Evolutionary conservation across 2,113 vertebrate genomes (phyloP), one percentile per base, ranked within the genome.

Genomic region (Macrotis lagotis): DNA sequence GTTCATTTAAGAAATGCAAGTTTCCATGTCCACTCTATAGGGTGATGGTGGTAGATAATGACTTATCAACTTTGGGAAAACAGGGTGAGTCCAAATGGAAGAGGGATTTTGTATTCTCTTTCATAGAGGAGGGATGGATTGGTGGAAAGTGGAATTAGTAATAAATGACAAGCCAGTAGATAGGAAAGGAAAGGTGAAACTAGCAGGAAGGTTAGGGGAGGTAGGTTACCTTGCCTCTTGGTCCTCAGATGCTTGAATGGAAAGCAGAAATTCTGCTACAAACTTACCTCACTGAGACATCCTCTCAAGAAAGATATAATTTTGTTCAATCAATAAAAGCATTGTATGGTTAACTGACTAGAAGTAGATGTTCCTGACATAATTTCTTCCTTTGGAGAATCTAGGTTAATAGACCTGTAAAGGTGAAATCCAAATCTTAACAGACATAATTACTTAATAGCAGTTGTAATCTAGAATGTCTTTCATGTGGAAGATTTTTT

Each of bases 311-410:
- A 53, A 53, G 25, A 91, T 49, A 94, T 51, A 88, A 92, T 26
- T 94, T 26, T 95, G n/a, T 0, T 94, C 94, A 96, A 95, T 97
- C 90, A 83, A 91, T 90, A 93, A 89, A 88, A 44, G 2, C 88
- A 89, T 92, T 90, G 95, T 49, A 50, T 93, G 47, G 1, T 93
- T 53, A 92, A 49, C 48, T 96, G 83, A 24, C 31, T 91, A 93
- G 52, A 93, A 53, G 44, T 25, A 96, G 37, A 59, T 95, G 74
- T 22, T 94, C 47, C 2, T 22, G 55, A 95, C 88, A 28, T 91
- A 96, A 93, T 91, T 92, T 91, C 31, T 0, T 28, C 47, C 52
- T 31, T 90, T 49, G 88, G 47, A 74, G 94, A 94, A 50, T 55
- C 19, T 92, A 94, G 50, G 47, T 95, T 90, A 92, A 51, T 50